Evolutionary conservation across 2,888 invertebrate genomes (phyloP).

Genomic region (Pseudeuparius sepicola): DNA sequence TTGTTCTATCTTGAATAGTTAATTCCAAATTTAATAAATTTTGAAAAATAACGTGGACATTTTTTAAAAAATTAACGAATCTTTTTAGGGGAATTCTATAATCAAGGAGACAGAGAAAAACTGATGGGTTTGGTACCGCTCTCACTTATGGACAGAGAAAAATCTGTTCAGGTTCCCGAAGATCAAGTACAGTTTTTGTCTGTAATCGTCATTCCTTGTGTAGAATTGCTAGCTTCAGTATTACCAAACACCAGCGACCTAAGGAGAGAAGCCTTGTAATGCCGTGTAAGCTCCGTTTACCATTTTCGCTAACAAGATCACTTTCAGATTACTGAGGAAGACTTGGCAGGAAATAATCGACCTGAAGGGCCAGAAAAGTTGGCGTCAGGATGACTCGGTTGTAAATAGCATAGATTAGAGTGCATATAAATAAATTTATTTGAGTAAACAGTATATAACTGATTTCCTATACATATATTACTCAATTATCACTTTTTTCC

Average conservation of each 20-base stretch:
- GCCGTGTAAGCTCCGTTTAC: too few species aligned
- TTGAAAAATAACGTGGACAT: too few species aligned
- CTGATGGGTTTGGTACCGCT: slow-evolving; percentile 48
- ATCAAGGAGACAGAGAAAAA: slow-evolving; percentile 51
- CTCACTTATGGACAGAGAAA: slow-evolving; percentile 54
- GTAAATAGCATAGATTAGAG: slow-evolving; percentile 24
- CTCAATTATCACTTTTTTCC: slow-evolving; percentile 22
- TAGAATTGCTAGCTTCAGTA: slow-evolving; percentile 43
- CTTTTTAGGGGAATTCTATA: slow-evolving; percentile 34
- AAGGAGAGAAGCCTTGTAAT: slow-evolving; percentile 44
- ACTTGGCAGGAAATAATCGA: slow-evolving; percentile 50
- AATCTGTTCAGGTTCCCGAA: slow-evolving; percentile 46
- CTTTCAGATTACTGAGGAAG: slow-evolving; percentile 43
- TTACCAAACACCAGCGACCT: slow-evolving; percentile 46
- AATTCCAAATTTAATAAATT: too few species aligned
- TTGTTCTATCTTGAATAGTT: too few species aligned
- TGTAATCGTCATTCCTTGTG: slow-evolving; percentile 49
- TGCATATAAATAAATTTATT: slow-evolving; percentile 35
- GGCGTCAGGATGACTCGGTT: slow-evolving; percentile 45
- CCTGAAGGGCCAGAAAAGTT: slow-evolving; percentile 45
- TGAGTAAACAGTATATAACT: slow-evolving; percentile 30
- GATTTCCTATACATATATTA: slow-evolving; percentile 25
- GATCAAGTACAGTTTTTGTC: slow-evolving; percentile 54
- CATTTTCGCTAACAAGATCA: slow-evolving; percentile 1
- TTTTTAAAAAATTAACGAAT: too few species aligned